These are phyloP conservation scores for Grammomys dolichurus DNA, from an alignment of 2,113 vertebrate species.

Conservation along the genomic window DNA sequence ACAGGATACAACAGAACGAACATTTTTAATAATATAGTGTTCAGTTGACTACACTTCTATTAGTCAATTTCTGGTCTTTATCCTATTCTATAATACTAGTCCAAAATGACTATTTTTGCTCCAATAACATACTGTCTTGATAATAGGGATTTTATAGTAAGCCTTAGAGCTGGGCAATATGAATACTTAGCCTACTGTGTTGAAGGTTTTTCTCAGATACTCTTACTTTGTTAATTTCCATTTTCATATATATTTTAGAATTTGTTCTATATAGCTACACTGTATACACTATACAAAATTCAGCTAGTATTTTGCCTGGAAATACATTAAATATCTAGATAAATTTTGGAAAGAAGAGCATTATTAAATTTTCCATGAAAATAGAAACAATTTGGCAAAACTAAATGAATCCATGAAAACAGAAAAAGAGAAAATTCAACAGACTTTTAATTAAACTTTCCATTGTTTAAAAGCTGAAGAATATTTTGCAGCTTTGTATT, in stretches of 20 bases:
- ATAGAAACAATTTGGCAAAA: not conserved
- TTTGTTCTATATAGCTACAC: not conserved
- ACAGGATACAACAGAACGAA: not conserved
- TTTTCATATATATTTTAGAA: not conserved
- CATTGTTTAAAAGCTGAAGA: not conserved
- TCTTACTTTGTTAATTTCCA: not conserved
- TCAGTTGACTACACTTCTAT: not conserved
- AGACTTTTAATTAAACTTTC: not conserved
- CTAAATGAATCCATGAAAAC: not conserved
- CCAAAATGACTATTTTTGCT: not conserved
- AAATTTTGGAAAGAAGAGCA: not conserved
- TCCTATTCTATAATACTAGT: not conserved
- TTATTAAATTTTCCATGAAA: not conserved
- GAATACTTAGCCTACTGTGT: not conserved
- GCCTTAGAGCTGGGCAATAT: not conserved
- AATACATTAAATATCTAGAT: not conserved
- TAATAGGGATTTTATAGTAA: not conserved
- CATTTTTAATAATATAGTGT: not conserved
- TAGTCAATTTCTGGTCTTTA: not conserved
- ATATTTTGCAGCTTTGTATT: not conserved
- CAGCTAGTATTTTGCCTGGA: not conserved
- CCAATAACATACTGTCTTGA: not conserved
- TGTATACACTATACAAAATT: not conserved
- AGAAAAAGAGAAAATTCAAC: not conserved
- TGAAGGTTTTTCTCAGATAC: not conserved